Base-by-base conservation (phyloP, 2,113 vertebrate species). In the Cyprinodon brontotheroides region DNA sequence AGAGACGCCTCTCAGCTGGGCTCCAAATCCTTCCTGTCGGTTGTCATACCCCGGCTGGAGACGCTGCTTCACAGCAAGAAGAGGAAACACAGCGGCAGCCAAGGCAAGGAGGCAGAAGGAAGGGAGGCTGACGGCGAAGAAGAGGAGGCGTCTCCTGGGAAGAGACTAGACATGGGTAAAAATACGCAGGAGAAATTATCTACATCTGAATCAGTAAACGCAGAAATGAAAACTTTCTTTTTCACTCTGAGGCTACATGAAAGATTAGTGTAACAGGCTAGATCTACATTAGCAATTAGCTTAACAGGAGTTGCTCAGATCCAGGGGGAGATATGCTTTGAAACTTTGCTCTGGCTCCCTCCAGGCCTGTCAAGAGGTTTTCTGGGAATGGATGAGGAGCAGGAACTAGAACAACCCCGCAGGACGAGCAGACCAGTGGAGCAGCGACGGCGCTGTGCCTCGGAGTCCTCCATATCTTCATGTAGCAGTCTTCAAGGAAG, bases 31-130 rank as follows among this genome's bases (percentile, higher is more conserved):
- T 97, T 99, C 96, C 93, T 99, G 94, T 98, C 98, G 73, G 97
- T 99, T 94, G 97, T 99, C 91, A 96, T 99, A 93, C 97, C 98
- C 82, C 94, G 96, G 85, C 96, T 99, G 94, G 98, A 99, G 95
- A 98, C 96, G 84, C 94, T 99, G 64, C 96, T 99, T 84, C 97
- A 98, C 92, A 94, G 96, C 94, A 94, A 96, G 91, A 99, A 99
- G 95, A 97, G 98, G 94, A 97, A 96, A 86, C 95, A 94, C 82
- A 96, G 96, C 74, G 91, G 94, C 65, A 95, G 95, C 91, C 93
- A 94, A 86, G 87, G 71, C 7, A 43, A 65, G 2, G 84, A 93
- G 92, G 94, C 93, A 89, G 95, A 87, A 37, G 81, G 53, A 82
- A 95, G 93, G 64, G 95, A 95, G 82, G 91, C 87, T 87, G 96